Conservation (phyloP, 2,113 vertebrate species). For the Rhinopithecus roxellana region DNA sequence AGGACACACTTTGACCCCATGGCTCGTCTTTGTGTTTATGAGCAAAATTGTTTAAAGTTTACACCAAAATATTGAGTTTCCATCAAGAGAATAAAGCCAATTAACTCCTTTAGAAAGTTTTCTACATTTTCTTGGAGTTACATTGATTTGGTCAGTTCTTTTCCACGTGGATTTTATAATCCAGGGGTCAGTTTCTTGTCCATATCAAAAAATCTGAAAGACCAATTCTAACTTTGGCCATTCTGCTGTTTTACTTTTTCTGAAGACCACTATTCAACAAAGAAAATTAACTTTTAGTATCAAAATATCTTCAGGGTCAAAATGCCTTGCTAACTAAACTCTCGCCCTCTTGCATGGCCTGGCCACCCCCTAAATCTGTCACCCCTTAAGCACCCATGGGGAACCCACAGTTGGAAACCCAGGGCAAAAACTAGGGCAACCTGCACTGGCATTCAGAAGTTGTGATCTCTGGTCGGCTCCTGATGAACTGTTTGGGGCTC, state of each 20-base stretch:
- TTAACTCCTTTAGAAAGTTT: constrained; percentile 22
- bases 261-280: constrained; percentile 5
- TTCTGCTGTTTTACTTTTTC: constrained; percentile 32
- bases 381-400: not conserved
- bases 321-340: constrained; percentile 6
- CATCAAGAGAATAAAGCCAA: constrained; percentile 29
- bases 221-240: not conserved
- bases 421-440: not conserved
- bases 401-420: not conserved
- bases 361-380: not conserved
- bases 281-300: constrained; percentile 29
- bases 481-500: not conserved
- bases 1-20: constrained; percentile 8
- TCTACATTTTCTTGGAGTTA: constrained; percentile 29
- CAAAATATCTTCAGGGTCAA: constrained; percentile 41
- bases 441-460: not conserved
- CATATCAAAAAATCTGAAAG: not conserved
- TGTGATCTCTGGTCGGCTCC: not conserved
- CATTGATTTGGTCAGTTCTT: not conserved
- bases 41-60: not conserved
- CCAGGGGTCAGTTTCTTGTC: not conserved
- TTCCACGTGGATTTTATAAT: constrained; percentile 30
- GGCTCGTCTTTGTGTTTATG: constrained; percentile 19
- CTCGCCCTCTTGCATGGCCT: accelerated
- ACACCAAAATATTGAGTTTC: constrained; percentile 1